Percentiles rank a stretch among this genome's conserved stretches.
phyloP scores from a whole-genome alignment of 2,888 invertebrate species.

The Dryomyza anilis region DNA sequence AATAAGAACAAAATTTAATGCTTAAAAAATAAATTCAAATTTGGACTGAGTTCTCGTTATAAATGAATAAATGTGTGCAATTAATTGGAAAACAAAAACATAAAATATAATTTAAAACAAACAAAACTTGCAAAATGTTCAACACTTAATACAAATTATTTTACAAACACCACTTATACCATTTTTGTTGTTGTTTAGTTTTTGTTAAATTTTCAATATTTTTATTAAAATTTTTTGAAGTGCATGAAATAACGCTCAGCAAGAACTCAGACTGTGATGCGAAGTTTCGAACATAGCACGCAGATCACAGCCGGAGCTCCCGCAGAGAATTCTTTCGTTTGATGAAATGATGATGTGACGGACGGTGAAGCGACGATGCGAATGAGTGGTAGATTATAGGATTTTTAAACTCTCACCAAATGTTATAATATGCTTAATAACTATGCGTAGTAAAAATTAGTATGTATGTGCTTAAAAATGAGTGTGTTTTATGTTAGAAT shows the following conservation, averaged over 20 bases:
- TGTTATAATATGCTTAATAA: not conserved
- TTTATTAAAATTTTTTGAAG: no score
- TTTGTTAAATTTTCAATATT: no score
- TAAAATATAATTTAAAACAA: not conserved
- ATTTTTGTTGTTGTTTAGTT: no score
- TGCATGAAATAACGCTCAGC: slow-evolving; percentile 68
- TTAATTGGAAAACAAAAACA: slow-evolving; percentile 15
- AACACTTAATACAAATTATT: not conserved
- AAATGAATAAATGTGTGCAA: slow-evolving; percentile 12
- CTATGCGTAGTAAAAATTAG: not conserved
- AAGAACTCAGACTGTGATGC: slow-evolving; percentile 98
- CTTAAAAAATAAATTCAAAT: slow-evolving; percentile 46
- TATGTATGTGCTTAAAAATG: not conserved
- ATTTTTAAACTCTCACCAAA: no score
- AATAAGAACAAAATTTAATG: not conserved
- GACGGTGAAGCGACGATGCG: no score
- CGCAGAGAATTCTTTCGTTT: slow-evolving; percentile 60
- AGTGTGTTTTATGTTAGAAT: no score
- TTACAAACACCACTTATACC: not conserved
- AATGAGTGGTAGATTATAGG: no score
- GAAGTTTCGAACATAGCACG: slow-evolving; percentile 64
- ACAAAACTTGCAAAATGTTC: not conserved
- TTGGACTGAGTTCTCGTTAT: slow-evolving; percentile 57
- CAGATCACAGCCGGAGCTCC: slow-evolving; percentile 82
- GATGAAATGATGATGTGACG: no score